Conservation (phyloP, 2,888 invertebrate genomes). For the Myathropa florea region DNA sequence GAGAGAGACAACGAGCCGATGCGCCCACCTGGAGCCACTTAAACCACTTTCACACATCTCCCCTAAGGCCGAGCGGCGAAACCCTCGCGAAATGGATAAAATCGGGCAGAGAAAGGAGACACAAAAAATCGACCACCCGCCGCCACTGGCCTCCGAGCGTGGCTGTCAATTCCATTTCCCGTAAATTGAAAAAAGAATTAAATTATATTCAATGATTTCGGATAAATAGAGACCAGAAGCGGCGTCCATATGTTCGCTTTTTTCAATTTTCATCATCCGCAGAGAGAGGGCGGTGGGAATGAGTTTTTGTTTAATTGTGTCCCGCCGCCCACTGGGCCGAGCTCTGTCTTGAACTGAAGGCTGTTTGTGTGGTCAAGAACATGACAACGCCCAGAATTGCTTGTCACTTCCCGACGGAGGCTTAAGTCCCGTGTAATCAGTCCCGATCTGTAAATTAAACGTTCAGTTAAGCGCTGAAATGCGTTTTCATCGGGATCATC, state of each 20-base stretch:
- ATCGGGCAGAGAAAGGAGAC: background rate
- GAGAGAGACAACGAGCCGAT: conserved; percentile 15
- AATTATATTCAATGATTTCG: conserved; percentile 36
- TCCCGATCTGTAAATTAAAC: background rate
- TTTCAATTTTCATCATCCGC: background rate
- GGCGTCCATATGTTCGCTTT: conserved; percentile 1
- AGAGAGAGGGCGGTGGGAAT: no score
- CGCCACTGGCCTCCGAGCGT: conserved; percentile 22
- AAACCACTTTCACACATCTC: conserved; percentile 44
- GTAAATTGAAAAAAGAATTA: conserved; percentile 38
- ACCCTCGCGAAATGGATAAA: conserved; percentile 6
- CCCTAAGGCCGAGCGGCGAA: conserved; percentile 53
- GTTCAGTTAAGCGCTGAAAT: background rate
- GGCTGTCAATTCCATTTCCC: conserved; percentile 54
- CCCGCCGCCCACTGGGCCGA: no score
- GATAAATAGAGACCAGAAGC: background rate
- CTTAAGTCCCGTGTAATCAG: no score
- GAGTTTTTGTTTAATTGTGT: no score
- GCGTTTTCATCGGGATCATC: background rate
- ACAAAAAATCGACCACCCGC: background rate
- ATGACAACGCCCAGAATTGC: no score
- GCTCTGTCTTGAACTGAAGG: no score
- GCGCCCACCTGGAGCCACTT: conserved; percentile 53
- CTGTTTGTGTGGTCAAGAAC: no score
- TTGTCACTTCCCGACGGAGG: no score